These are phyloP conservation scores for Oscheius sp. DNA, from an alignment of 1,140 invertebrate species.

Conservation along the genomic window DNA sequence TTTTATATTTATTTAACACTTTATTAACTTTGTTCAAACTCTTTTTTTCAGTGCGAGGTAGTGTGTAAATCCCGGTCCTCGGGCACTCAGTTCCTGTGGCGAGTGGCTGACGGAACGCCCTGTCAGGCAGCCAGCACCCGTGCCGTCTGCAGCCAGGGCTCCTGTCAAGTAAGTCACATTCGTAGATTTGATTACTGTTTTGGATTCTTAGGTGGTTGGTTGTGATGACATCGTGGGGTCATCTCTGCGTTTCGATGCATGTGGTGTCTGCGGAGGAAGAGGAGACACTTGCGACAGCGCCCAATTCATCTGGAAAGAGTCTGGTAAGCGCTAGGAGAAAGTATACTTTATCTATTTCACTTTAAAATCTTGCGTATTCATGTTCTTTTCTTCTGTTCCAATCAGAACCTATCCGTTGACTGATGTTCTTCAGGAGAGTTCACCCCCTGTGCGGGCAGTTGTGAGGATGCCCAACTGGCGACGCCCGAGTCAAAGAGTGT, in stretches of 20 bases:
- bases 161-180: slow-evolving; percentile 23
- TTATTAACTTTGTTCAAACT: background rate
- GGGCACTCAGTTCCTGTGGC: slow-evolving; percentile 37
- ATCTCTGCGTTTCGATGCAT: slow-evolving; percentile 41
- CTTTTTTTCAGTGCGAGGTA: slow-evolving; percentile 30
- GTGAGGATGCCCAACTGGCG: slow-evolving; percentile 39
- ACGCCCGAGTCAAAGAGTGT: slow-evolving; percentile 33
- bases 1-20: background rate
- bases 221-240: slow-evolving; percentile 55
- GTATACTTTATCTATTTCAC: background rate
- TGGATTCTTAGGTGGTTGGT: slow-evolving; percentile 35
- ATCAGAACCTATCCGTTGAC: background rate
- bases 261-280: slow-evolving; percentile 52
- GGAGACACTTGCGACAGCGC: slow-evolving; percentile 44
- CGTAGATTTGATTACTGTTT: background rate
- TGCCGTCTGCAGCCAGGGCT: slow-evolving; percentile 25
- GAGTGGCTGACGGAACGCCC: slow-evolving; percentile 36
- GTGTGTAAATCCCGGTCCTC: slow-evolving; percentile 15
- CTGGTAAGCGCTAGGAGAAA: background rate
- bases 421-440: slow-evolving; percentile 35
- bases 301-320: slow-evolving; percentile 52
- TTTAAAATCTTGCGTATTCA: background rate
- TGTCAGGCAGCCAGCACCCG: slow-evolving; percentile 24
- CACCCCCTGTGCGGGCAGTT: slow-evolving; percentile 49
- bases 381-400: background rate